Evolutionary conservation across 1,140 invertebrate species (phyloP).

Genomic region (Hyposmocoma kahamanoa): DNA sequence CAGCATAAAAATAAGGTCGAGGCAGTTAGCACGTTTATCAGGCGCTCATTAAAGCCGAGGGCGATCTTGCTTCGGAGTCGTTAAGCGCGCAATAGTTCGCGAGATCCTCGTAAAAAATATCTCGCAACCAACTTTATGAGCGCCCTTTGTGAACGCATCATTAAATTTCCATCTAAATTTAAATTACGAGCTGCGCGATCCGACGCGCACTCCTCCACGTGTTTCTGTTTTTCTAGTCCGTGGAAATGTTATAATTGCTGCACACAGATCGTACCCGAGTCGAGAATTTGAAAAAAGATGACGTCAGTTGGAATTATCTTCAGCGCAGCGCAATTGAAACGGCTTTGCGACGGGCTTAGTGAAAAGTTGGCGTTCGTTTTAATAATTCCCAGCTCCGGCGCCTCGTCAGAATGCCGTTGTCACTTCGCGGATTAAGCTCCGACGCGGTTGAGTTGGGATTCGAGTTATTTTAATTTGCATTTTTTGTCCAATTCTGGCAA

Average conservation of each 20-base stretch:
- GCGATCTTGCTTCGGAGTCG: constrained; percentile 71
- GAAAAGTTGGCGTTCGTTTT: constrained; percentile 74
- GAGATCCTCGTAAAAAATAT: constrained; percentile 74
- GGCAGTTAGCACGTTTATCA: constrained; percentile 72
- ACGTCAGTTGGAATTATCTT: constrained; percentile 73
- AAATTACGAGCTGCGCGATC: constrained; percentile 67
- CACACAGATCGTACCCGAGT: constrained; percentile 68
- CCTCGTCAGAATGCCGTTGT: constrained; percentile 73
- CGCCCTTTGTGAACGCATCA: constrained; percentile 72
- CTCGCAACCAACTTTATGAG: constrained; percentile 71
- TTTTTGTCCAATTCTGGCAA: constrained; percentile 54
- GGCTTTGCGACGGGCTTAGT: constrained; percentile 72
- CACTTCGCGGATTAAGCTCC: constrained; percentile 71
- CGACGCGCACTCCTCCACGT: constrained; percentile 61
- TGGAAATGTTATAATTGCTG: constrained; percentile 73
- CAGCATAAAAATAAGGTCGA: constrained; percentile 70
- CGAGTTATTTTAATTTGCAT: constrained; percentile 72
- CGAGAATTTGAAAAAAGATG: constrained; percentile 71
- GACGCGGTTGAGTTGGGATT: constrained; percentile 71
- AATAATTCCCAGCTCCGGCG: constrained; percentile 72
- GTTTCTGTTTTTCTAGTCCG: constrained; percentile 70
- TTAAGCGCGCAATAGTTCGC: constrained; percentile 73
- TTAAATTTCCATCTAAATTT: constrained; percentile 74
- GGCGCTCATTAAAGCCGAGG: constrained; percentile 70
- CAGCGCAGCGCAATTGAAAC: constrained; percentile 73